These are phyloP conservation scores for Seriola rivoliana DNA, from an alignment of 2,113 vertebrate species.

Conservation along the genomic window DNA sequence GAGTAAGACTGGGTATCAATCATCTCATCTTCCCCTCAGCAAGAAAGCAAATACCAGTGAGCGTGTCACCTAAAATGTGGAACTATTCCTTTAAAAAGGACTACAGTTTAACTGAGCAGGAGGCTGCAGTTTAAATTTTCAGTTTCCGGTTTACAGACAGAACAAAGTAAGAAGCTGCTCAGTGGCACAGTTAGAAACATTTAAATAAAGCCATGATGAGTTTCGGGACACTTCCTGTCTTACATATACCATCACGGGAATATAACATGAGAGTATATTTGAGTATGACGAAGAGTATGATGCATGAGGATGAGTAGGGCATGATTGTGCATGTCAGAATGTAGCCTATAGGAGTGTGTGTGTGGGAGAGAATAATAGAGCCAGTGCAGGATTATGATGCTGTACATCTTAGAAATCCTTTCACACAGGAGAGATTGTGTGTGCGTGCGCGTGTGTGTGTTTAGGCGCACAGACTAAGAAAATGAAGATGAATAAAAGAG, in stretches of 20 bases:
- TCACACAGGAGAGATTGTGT: not conserved
- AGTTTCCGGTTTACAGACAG: no score
- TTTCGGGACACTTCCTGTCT: not conserved
- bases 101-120: no score
- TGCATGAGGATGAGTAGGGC: not conserved
- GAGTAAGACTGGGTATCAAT: no score
- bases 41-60: no score
- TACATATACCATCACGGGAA: not conserved
- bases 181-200: no score
- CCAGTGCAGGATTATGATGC: not conserved
- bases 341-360: not conserved
- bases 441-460: not conserved
- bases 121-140: no score
- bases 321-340: not conserved
- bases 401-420: not conserved
- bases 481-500: constrained; percentile 50
- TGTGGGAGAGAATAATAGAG: constrained; percentile 3
- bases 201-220: not conserved
- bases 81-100: no score
- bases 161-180: no score
- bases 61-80: no score
- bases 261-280: not conserved
- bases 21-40: no score
- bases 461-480: not conserved
- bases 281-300: not conserved